Evolutionary conservation across 2,797 vertebrate genomes (phyloP).

Genomic region (Tolypeutes matacus): DNA sequence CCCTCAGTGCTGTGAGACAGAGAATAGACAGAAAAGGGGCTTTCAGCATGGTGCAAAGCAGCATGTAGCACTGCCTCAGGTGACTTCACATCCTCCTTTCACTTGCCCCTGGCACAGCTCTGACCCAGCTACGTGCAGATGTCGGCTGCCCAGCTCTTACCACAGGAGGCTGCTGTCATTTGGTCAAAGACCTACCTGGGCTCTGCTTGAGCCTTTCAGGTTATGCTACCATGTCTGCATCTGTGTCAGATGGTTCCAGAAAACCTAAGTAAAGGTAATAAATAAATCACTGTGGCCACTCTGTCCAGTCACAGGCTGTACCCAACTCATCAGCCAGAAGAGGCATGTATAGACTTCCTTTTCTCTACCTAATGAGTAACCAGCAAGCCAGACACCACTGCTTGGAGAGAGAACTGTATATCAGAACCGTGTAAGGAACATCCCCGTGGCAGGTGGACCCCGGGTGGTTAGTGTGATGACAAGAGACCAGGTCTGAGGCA

Average conservation of each 20-base stretch:
- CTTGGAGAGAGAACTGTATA: background rate
- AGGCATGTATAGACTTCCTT: fast-evolving
- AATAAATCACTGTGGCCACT: background rate
- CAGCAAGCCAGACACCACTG: fast-evolving
- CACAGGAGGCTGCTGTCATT: background rate
- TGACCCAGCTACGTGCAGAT: background rate
- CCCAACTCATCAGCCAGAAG: background rate
- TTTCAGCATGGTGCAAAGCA: background rate
- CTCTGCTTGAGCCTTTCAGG: background rate
- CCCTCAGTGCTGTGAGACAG: background rate
- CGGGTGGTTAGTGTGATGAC: background rate
- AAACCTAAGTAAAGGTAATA: background rate
- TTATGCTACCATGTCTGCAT: background rate
- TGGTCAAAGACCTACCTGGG: background rate
- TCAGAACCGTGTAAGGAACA: no score
- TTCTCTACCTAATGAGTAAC: background rate
- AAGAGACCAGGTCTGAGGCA: background rate
- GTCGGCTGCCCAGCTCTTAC: background rate
- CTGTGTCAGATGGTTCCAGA: background rate
- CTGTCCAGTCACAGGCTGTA: background rate
- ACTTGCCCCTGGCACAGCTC: background rate
- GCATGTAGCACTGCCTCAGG: background rate
- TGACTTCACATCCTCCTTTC: no score
- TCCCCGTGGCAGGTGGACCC: background rate
- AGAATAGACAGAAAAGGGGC: background rate